Evolutionary conservation across 1,140 invertebrate species (phyloP).

Genomic region (Tetramorium parvispinum): DNA sequence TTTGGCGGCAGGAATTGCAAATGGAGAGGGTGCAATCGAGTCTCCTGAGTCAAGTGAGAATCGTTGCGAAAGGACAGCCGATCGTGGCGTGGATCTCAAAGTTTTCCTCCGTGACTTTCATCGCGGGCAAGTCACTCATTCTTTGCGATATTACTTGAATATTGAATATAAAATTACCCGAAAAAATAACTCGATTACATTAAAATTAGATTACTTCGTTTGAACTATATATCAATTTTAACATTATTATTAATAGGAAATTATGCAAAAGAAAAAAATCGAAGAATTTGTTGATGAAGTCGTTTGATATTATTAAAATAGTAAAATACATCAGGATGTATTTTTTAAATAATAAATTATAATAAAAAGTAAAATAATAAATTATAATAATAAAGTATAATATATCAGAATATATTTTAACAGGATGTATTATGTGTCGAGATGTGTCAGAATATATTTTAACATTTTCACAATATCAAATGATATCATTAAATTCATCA

Average conservation of each 20-base stretch:
- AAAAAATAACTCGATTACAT: background rate
- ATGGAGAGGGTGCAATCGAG: conserved; percentile 79
- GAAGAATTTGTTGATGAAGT: background rate
- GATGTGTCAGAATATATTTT: background rate
- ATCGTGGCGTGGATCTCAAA: conserved; percentile 83
- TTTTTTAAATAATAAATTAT: background rate
- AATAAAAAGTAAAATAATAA: background rate
- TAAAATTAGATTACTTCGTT: background rate
- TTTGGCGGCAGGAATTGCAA: conserved; percentile 77
- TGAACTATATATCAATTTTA: background rate
- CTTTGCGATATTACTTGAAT: background rate
- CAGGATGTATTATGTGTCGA: background rate
- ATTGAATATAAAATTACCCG: background rate
- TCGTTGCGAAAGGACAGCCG: conserved; percentile 79
- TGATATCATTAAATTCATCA: background rate
- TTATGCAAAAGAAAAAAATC: background rate
- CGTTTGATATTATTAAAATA: background rate
- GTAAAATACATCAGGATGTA: background rate
- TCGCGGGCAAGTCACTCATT: conserved; percentile 75
- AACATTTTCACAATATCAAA: background rate
- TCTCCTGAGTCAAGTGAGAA: conserved; percentile 79
- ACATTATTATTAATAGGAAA: background rate
- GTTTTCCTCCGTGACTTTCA: conserved; percentile 76
- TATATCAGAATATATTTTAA: background rate
- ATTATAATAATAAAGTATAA: background rate